Conservation (phyloP, 1,140 invertebrate genomes). For the Pogonomyrmex barbatus region DNA sequence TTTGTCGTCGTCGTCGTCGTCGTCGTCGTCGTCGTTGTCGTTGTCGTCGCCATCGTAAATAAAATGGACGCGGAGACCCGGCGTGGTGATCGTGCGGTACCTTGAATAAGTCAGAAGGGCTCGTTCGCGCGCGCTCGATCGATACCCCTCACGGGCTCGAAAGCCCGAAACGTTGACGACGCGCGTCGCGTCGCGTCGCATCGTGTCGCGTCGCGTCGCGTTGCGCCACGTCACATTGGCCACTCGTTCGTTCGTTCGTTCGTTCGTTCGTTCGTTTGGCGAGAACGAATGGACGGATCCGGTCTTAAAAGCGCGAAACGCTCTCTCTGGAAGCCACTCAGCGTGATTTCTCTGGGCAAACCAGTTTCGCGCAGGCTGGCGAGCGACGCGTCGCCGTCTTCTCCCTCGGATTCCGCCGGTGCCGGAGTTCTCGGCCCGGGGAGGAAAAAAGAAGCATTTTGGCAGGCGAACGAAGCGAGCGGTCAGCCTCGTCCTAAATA, state of each 20-base stretch:
- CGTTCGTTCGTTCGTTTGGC: conserved; percentile 20
- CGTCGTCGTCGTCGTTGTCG: conserved; percentile 44
- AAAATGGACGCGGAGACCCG: conserved; percentile 69
- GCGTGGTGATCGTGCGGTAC: conserved; percentile 62
- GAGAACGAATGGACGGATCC: conserved; percentile 41
- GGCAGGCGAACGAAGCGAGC: conserved; percentile 57
- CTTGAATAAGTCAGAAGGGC: conserved; percentile 75
- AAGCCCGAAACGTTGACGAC: conserved; percentile 55
- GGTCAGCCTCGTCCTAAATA: conserved; percentile 75
- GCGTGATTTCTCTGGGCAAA: conserved; percentile 58
- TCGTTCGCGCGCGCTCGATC: conserved; percentile 62
- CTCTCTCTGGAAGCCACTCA: conserved; percentile 53
- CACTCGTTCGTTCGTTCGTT: neutral
- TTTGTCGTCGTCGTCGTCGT: neutral
- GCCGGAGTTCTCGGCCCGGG: conserved; percentile 24
- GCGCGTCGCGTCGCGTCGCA: conserved; percentile 39
- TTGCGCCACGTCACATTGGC: neutral
- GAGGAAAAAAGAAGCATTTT: conserved; percentile 66
- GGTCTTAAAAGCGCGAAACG: conserved; percentile 60
- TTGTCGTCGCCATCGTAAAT: conserved; percentile 59
- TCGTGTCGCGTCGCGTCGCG: conserved; percentile 12
- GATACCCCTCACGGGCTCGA: conserved; percentile 57
- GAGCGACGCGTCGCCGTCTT: conserved; percentile 39
- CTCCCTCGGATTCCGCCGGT: conserved; percentile 56
- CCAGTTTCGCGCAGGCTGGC: conserved; percentile 59